Evolutionary conservation across 2,113 vertebrate genomes (phyloP), one percentile per base, ranked within the genome.

Genomic region (Callocephalon fimbriatum): DNA sequence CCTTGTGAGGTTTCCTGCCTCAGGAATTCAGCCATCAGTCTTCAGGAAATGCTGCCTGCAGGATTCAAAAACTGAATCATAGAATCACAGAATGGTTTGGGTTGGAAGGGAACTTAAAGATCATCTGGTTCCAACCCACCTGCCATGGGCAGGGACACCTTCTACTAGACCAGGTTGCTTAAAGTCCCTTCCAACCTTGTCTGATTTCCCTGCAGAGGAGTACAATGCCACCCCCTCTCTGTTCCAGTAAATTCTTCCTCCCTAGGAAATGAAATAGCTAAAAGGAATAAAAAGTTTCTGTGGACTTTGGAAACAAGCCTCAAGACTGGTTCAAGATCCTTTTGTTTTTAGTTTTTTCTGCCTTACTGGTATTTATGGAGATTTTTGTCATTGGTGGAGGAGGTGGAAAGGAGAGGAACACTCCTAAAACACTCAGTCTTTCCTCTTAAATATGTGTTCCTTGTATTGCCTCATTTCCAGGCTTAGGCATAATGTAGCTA

Each of bases 211-310:
- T 0, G 0, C 31, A n/a, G 31, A 76, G 42, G 31, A 89, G 13
- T 1, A 1, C 29, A 47, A 0, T 1, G 5, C 65, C 8, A 2
- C 35, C 5, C 1, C 35, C 18, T 87, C 4, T 15, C 29, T 2
- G 1, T 87, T 74, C 80, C 80, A 63, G 22, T 25, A 72, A 58
- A 13, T 63, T 87, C 35, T 74, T 78, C 27, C 23, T 86, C 54
- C 29, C 20, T 72, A 58, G 47, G 54, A 90, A 85, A 61, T 2
- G 0, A 79, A 86, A 58, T 61, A 11, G 23, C 47, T 95, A 15
- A 68, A 78, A 88, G 40, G 40, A 76, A 40, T 56, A 32, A 86
- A 72, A 82, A 59, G 4, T 48, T 78, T 0, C 0, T 76, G 37
- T 82, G 67, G 66, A 51, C n/a, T 90, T 93, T 56, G 45, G 86